Conservation (phyloP, 2,797 vertebrate genomes). For the Loris lydekkerianus region DNA sequence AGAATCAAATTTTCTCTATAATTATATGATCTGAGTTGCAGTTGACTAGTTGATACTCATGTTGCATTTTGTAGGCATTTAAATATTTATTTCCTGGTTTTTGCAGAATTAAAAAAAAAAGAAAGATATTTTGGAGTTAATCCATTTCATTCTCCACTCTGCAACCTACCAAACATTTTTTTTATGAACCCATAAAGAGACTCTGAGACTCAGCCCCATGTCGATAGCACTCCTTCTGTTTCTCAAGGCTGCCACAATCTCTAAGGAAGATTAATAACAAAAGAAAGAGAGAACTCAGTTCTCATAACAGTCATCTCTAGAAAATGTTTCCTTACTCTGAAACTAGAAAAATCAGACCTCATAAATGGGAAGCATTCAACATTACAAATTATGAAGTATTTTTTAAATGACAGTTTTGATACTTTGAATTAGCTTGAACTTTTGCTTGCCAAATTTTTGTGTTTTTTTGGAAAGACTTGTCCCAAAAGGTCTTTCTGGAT, state of each 20-base stretch:
- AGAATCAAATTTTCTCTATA: background rate
- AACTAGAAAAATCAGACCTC: background rate
- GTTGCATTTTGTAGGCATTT: background rate
- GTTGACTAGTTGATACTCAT: background rate
- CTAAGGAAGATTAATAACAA: background rate
- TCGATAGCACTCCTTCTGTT: background rate
- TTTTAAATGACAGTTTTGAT: background rate
- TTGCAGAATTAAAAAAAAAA: background rate
- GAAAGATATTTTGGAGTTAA: background rate
- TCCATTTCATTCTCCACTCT: background rate
- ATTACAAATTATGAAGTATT: background rate
- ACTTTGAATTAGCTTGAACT: constrained; percentile 14
- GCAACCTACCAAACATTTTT: background rate
- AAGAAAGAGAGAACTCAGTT: background rate
- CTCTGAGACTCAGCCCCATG: background rate
- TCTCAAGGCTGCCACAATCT: background rate
- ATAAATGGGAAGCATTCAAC: background rate
- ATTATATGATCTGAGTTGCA: background rate
- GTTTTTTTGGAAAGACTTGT: constrained; percentile 32
- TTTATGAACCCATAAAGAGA: background rate
- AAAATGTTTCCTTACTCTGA: background rate
- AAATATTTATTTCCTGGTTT: background rate
- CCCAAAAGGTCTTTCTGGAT: background rate
- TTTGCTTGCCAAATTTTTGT: background rate
- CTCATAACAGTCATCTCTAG: background rate